Conservation (phyloP, 2,797 vertebrate genomes). For the Chrysolophus pictus region DNA sequence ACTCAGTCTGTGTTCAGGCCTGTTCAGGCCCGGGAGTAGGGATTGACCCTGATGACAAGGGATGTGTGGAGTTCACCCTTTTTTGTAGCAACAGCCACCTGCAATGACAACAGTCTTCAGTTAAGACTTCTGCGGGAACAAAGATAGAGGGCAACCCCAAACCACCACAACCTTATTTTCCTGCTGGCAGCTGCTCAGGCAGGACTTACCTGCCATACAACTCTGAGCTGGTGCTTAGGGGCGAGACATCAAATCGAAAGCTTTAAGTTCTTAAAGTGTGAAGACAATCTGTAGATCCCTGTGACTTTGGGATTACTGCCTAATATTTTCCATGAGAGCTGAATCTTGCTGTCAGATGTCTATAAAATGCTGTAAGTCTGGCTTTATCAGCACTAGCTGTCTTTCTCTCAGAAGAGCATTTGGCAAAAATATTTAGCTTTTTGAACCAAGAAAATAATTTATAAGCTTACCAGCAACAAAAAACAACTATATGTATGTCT, state of each 20-base stretch:
- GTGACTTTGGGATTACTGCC: no score
- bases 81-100: not conserved
- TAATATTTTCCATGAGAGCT: not conserved
- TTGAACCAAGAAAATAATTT: not conserved
- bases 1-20: not conserved
- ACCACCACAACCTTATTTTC: not conserved
- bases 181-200: not conserved
- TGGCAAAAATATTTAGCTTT: not conserved
- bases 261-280: not conserved
- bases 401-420: not conserved
- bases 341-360: not conserved
- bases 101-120: not conserved
- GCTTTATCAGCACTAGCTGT: no score
- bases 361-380: not conserved
- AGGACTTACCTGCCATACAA: not conserved
- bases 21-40: not conserved
- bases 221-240: not conserved
- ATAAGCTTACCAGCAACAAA: not conserved
- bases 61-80: not conserved
- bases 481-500: not conserved
- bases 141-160: not conserved
- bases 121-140: not conserved
- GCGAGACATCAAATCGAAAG: not conserved
- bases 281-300: not conserved
- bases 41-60: not conserved